Conservation (phyloP, 2,113 vertebrate species). For the Gymnorhina tibicen region DNA sequence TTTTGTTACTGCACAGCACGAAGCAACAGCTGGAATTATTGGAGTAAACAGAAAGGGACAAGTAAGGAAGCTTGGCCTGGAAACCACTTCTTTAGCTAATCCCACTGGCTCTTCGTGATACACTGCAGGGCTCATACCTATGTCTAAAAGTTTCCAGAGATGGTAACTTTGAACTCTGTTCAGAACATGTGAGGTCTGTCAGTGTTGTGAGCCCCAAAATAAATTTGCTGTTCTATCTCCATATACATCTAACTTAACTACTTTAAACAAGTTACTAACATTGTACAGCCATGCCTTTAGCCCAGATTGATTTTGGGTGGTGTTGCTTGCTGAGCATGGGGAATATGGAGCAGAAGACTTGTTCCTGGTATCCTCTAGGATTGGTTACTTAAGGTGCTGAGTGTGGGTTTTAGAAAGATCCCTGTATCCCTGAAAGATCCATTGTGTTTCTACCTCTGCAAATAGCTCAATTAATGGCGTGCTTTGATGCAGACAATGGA, state of each 20-base stretch:
- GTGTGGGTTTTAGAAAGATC: not conserved
- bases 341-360: not conserved
- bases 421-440: not conserved
- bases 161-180: not conserved
- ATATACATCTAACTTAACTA: not conserved
- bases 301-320: not conserved
- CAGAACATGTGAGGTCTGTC: not conserved
- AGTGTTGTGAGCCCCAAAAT: not conserved
- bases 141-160: not conserved
- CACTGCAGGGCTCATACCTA: not conserved
- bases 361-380: not conserved
- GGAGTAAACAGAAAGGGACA: slow-evolving; percentile 98
- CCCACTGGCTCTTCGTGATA: not conserved
- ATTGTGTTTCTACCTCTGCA: not conserved
- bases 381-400: not conserved
- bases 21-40: slow-evolving; percentile 97
- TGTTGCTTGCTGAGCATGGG: not conserved
- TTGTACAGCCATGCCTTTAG: not conserved
- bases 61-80: slow-evolving; percentile 69
- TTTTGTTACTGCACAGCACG: slow-evolving; percentile 96
- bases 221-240: not conserved
- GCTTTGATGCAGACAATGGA: not conserved
- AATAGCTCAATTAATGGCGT: not conserved
- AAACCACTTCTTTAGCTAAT: not conserved
- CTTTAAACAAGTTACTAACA: not conserved